phyloP scores from a whole-genome alignment of 2,797 vertebrate genomes.

The Peromyscus eremicus region DNA sequence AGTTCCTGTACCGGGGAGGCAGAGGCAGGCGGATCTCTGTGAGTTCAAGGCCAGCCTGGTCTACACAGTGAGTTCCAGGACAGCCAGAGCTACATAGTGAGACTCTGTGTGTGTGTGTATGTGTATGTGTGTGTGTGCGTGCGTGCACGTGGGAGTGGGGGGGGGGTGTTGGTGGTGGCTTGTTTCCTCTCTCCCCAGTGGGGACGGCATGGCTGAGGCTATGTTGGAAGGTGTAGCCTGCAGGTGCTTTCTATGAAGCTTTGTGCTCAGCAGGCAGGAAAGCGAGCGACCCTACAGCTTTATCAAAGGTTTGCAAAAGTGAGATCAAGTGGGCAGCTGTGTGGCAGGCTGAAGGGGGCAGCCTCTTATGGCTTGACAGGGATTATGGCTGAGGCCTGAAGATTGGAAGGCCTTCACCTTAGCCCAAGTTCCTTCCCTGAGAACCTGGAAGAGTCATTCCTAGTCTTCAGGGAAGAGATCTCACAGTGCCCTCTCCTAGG shows the following conservation, averaged over 20 bases:
- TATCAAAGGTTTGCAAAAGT: neutral
- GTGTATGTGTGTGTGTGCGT: neutral
- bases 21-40: neutral
- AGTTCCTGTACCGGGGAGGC: neutral
- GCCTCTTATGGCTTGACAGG: no score
- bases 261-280: neutral
- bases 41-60: neutral
- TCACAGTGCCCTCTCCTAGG: neutral
- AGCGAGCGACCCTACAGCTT: neutral
- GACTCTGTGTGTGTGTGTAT: neutral
- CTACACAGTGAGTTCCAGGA: neutral
- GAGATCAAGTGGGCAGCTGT: no score
- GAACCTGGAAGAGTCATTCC: neutral
- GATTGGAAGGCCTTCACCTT: neutral
- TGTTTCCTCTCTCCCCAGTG: neutral
- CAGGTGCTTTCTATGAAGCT: neutral
- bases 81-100: neutral
- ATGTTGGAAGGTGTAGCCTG: neutral
- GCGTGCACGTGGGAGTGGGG: no score
- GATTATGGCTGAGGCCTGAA: neutral
- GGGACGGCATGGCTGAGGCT: neutral
- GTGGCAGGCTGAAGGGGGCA: neutral
- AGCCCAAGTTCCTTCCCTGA: neutral
- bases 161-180: neutral
- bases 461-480: neutral